Percentiles rank a stretch among this genome's conserved stretches.
Conservation (phyloP, 2,888 invertebrate species). For the Amphimallon solstitiale region DNA sequence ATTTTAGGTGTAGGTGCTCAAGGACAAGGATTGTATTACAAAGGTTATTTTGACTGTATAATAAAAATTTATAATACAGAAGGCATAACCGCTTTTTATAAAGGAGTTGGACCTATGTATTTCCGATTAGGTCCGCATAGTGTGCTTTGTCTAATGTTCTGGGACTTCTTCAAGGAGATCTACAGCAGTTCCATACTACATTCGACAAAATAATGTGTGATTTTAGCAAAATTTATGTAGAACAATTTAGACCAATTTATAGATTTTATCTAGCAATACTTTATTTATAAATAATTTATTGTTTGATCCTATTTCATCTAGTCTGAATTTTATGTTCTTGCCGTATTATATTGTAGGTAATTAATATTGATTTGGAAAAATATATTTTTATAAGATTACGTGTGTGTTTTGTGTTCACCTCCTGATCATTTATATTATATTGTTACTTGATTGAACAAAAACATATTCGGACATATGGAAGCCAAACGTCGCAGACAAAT, state of each 20-base stretch:
- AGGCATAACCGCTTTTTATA: constrained; percentile 85
- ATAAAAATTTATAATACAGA: constrained; percentile 79
- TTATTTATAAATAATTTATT: background rate
- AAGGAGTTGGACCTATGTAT: constrained; percentile 90
- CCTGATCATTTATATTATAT: no score
- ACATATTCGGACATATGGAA: no score
- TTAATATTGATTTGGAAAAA: constrained; percentile 2
- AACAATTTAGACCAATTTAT: background rate
- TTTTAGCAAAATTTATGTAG: background rate
- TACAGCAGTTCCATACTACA: constrained; percentile 50
- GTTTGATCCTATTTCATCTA: background rate
- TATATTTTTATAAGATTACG: background rate
- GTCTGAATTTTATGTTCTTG: background rate
- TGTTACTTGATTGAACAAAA: no score
- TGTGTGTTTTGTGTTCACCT: no score
- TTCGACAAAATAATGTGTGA: background rate
- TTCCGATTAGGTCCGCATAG: constrained; percentile 91
- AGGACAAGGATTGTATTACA: constrained; percentile 74
- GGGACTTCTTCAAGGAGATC: constrained; percentile 75
- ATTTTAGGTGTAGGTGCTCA: constrained; percentile 69
- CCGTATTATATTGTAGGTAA: background rate
- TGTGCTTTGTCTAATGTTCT: constrained; percentile 86
- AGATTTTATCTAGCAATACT: background rate
- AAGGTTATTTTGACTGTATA: constrained; percentile 79
- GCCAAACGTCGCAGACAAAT: no score